Evolutionary conservation across 2,113 vertebrate species (phyloP).

Genomic region (Chionis minor): DNA sequence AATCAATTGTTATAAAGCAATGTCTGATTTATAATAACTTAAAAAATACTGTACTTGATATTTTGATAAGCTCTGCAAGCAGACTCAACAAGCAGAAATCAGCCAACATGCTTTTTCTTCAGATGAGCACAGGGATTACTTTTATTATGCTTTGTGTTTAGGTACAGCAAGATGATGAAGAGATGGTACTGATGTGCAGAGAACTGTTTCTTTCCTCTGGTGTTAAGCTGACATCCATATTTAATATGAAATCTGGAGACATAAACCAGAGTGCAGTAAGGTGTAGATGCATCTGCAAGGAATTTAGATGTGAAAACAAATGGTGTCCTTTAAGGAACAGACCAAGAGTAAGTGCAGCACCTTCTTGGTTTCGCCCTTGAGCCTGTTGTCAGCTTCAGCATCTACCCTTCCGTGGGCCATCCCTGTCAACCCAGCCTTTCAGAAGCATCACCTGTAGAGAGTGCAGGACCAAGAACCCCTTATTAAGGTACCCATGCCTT

Average conservation of each 20-base stretch:
- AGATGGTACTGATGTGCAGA: neutral
- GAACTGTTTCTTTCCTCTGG: neutral
- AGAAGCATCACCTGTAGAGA: neutral
- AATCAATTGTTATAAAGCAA: neutral
- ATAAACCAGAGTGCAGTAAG: neutral
- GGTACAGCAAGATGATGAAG: neutral
- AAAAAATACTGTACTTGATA: accelerated
- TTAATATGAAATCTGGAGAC: neutral
- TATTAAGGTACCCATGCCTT: neutral
- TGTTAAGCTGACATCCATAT: neutral
- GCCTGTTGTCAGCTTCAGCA: neutral
- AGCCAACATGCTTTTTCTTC: neutral
- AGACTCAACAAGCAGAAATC: neutral
- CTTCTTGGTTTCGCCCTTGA: neutral
- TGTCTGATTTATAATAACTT: neutral
- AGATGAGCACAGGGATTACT: neutral
- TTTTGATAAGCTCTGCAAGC: neutral
- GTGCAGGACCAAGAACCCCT: neutral
- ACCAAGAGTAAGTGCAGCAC: neutral
- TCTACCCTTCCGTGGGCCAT: neutral
- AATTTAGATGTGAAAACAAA: neutral
- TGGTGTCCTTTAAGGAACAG: neutral
- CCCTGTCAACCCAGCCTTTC: neutral
- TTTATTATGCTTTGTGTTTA: neutral
- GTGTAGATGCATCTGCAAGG: neutral